These are phyloP conservation scores for Zaprionus ornatus DNA, from an alignment of 1,140 invertebrate genomes.

Conservation along the genomic window DNA sequence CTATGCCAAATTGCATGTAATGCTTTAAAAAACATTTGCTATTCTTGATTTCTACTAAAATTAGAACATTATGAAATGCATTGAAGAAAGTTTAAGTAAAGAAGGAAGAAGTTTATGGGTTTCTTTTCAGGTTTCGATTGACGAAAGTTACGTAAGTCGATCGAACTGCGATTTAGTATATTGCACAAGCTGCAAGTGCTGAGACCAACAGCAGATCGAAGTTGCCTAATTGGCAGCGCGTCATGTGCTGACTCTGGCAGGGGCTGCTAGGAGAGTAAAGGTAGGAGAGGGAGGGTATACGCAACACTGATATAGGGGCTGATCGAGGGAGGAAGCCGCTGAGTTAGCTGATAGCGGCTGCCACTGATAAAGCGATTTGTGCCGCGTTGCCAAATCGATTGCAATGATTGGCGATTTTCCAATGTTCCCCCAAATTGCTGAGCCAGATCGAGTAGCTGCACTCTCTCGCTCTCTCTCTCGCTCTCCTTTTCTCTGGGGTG, in stretches of 20 bases:
- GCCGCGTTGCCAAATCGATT: conserved; percentile 17
- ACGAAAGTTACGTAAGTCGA: background rate
- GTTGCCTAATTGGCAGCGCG: conserved; percentile 17
- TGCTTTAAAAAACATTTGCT: background rate
- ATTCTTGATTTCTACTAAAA: background rate
- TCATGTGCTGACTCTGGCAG: conserved; percentile 13
- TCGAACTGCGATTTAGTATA: background rate
- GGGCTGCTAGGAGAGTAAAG: background rate
- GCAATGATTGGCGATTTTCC: conserved; percentile 17
- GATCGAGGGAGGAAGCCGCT: background rate
- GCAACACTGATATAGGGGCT: background rate
- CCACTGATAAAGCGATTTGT: conserved; percentile 44
- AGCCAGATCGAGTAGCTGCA: conserved; percentile 22
- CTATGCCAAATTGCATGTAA: too few species aligned
- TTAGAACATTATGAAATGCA: too few species aligned
- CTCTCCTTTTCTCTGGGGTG: too few species aligned
- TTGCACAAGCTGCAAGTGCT: background rate
- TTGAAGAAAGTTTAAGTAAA: background rate
- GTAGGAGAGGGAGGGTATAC: background rate
- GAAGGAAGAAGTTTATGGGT: background rate
- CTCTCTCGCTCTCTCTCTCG: background rate
- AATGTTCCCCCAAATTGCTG: conserved; percentile 37
- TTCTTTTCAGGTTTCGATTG: background rate
- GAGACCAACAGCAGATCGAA: conserved; percentile 12
- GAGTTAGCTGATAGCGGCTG: background rate